Evolutionary conservation across 1,140 invertebrate genomes (phyloP), one percentile per base, ranked within the genome.

Genomic region (Pristionchus pacificus): DNA sequence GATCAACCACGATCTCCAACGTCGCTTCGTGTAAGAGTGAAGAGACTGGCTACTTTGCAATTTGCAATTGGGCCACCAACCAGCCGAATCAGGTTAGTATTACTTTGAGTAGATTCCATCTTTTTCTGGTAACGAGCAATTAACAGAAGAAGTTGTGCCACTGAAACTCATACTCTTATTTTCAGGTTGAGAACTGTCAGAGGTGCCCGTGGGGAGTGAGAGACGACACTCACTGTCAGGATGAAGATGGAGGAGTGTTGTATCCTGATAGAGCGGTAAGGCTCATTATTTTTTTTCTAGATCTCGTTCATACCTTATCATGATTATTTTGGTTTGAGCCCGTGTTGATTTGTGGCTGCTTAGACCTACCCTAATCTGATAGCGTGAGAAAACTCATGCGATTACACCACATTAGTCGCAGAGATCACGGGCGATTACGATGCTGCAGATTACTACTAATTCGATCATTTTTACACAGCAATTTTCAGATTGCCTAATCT

Each of bases 171-270:
- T 58, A 65, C 24, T 10, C n/a, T 65, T 29, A 25, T 28, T 30
- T 62, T 63, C 31, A 79, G 78, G 79, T 80, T 1, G 62, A 67
- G 2, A 70, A 79, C 38, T 80, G 79, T 68, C 60, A 80, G 63
- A 80, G 82, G 28, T 80, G 79, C 70, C 79, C 79, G 24, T 80
- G 76, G 80, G 79, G 79, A 32, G 78, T 80, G 62, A 76, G 69
- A 63, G 78, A 80, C 2, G 67, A 58, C 38, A 79, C 80, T 2
- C 82, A 79, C 68, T 80, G 79, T 60, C 74, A 66, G 28, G 79
- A 80, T 69, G 79, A 79, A n/a, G 30, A 58, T 1, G 79, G 79
- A 59, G 78, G 75, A 49, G 73, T 80, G 14, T 31, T 80, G 3
- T 77, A 79, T 61, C 68, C 78, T 3, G 60, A 77, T 24, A 78